Base-by-base conservation (phyloP, 2,797 vertebrate species). In the Scyliorhinus canicula region DNA sequence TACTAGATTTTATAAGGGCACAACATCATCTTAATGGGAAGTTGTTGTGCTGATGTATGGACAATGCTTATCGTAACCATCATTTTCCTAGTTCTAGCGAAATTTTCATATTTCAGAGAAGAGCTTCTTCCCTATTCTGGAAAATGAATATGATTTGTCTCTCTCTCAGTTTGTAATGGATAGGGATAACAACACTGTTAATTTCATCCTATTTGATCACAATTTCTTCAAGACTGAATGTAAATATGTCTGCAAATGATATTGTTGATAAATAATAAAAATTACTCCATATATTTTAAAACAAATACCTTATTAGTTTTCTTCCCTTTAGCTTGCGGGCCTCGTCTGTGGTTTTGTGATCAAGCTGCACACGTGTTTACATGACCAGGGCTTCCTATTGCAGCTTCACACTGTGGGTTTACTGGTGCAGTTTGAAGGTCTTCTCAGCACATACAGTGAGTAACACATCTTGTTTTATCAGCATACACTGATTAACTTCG, bases 361-460 rank as follows among this genome's bases (percentile, higher is more conserved):
- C 97, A 98, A 98, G 95, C 95, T 99, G 95, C 98, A 99, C 35
- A 97, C 99, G 5, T 98, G 98, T 96, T 97, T 99, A 96, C 97
- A 97, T 6, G 99, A 99, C 96, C 98, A 98, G 96, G 97, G 97
- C 95, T 99, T 99, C 96, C 97, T 99, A 35, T 97, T 97, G 95
- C 99, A 99, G 96, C 99, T 99, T 95, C 98, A 98, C 95, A 97
- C 97, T 0, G 98, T 99, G 93, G 99, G 99, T 24, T 96, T 99
- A 95, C 96, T 99, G 4, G 98, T 98, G 82, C 98, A 99, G 95
- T 99, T 99, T 95, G 99, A 99, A 97, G 98, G 99, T 95, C 98
- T 99, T 47, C 98, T 99, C 93, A 99, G 99, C 96, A 99, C 99
- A 0, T 99, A 99, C 79, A 99, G 99, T 99, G 96, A 99, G 99